Base-by-base conservation (phyloP, 2,888 invertebrate species). In the Acrobasis consociella region DNA sequence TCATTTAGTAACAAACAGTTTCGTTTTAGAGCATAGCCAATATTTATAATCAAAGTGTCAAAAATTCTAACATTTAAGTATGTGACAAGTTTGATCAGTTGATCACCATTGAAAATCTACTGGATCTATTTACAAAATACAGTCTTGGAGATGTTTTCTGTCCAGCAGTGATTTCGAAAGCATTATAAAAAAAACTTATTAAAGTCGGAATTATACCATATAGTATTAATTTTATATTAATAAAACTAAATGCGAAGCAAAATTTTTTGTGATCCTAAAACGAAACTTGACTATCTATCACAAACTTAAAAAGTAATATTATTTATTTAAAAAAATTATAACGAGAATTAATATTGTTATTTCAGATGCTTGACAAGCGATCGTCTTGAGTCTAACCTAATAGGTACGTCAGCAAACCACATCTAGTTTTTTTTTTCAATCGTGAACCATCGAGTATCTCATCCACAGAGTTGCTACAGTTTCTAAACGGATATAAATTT, bases 381-480 rank as follows among this genome's bases (percentile, higher is more conserved):
- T 52, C 46, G 61, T 61, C 49, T 52, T 31, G 64, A 69, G 65
- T 72, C 69, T 77, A 77, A 73, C 77, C 75, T 77, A 78, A 70
- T 72, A 73, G 75, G 71, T 75, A 74, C 72, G 68, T 73, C 71
- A 72, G 70, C 69, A 65, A 63, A 52, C 64, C 63, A 68, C 64
- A 58, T 62, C 64, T 69, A 61, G 64, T 42, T 42, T 58, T 67
- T 64, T 64, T 62, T 49, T 65, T 58, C 60, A 63, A 65, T 53
- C 31, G 62, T 52, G 52, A 55, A 61, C 60, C 49, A 49, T 60
- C 52, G 46, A 53, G 62, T 62, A 15, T 38, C 16, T 31, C 13
- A 39, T 46, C 46, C 2, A 42, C 42, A 46, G 15, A 55, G n/a
- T 16, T 55, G 55, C 55, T 55, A 55, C 50, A 59, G 15, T 50